A percentile compares a stretch with the other conserved stretches of the same genome.
Conservation (phyloP, 2,888 invertebrate species). For the Erebia palarica region DNA sequence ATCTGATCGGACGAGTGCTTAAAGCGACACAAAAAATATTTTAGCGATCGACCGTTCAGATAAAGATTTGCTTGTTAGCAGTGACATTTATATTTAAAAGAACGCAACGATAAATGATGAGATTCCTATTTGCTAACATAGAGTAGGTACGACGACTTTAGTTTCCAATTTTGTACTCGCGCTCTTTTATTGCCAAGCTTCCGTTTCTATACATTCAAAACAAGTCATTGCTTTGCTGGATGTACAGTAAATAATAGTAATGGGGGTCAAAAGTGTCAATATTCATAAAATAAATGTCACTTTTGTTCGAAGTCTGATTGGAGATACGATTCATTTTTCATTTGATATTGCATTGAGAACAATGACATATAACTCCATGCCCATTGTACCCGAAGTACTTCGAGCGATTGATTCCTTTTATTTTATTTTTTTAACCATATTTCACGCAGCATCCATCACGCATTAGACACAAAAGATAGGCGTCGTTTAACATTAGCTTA, state of each 20-base stretch:
- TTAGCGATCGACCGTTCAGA: constrained; percentile 60
- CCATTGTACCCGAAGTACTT: constrained; percentile 57
- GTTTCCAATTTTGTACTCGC: constrained; percentile 39
- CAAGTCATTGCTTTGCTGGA: constrained; percentile 18
- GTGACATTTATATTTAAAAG: constrained; percentile 62
- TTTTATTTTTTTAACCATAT: constrained; percentile 64
- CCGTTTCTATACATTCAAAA: constrained; percentile 31
- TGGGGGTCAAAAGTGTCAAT: constrained; percentile 51
- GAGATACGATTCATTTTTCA: constrained; percentile 66
- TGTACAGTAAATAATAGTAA: not conserved
- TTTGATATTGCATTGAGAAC: constrained; percentile 53
- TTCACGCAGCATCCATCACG: constrained; percentile 75
- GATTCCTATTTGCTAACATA: not conserved
- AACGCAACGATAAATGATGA: constrained; percentile 19
- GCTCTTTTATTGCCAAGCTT: constrained; percentile 34
- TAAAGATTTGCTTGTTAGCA: constrained; percentile 59
- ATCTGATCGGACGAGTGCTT: constrained; percentile 64
- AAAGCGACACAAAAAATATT: constrained; percentile 59
- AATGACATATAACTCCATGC: constrained; percentile 56
- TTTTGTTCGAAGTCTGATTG: constrained; percentile 56
- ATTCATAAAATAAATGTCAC: constrained; percentile 64
- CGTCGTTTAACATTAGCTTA: constrained; percentile 80
- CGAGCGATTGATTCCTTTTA: constrained; percentile 62
- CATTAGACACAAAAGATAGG: constrained; percentile 79
- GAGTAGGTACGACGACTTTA: constrained; percentile 7